Evolutionary conservation across 2,113 vertebrate species (phyloP).

Genomic region (Leptobrachium leishanense): DNA sequence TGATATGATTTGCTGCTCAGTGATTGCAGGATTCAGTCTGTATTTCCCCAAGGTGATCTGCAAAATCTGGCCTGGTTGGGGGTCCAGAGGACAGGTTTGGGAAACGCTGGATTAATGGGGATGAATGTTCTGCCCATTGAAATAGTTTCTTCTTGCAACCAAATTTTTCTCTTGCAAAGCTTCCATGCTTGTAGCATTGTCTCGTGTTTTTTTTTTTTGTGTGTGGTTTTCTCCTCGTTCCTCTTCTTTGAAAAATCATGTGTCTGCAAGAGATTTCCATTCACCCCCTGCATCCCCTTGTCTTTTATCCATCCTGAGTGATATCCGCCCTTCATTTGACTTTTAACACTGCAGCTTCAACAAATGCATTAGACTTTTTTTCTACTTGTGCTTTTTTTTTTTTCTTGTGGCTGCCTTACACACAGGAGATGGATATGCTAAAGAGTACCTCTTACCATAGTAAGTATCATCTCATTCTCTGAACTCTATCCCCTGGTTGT

Average conservation of each 20-base stretch:
- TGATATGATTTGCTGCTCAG: too few species aligned
- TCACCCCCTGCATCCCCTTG: conserved; percentile 72
- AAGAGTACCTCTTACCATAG: conserved; percentile 99
- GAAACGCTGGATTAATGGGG: too few species aligned
- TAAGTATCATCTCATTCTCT: conserved; percentile 87
- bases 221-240: conserved; percentile 5
- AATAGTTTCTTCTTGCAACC: not conserved
- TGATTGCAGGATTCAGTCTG: too few species aligned
- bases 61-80: too few species aligned
- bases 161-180: not conserved
- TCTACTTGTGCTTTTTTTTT: conserved; percentile 91
- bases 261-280: conserved; percentile 70
- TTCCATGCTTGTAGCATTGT: conserved; percentile 71
- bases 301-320: conserved; percentile 68
- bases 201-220: conserved; percentile 51
- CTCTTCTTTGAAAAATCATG: conserved; percentile 61
- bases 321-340: conserved; percentile 76
- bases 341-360: conserved; percentile 85
- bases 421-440: conserved; percentile 98
- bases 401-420: conserved; percentile 94
- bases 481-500: conserved; percentile 57
- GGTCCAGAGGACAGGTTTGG: too few species aligned
- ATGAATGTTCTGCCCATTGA: too few species aligned
- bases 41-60: too few species aligned
- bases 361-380: conserved; percentile 89